Evolutionary conservation across 35 echinoderm and acorn worm genomes (phyloP), one percentile per base, ranked within the genome.

Genomic region (Heliocidaris erythrogramma): DNA sequence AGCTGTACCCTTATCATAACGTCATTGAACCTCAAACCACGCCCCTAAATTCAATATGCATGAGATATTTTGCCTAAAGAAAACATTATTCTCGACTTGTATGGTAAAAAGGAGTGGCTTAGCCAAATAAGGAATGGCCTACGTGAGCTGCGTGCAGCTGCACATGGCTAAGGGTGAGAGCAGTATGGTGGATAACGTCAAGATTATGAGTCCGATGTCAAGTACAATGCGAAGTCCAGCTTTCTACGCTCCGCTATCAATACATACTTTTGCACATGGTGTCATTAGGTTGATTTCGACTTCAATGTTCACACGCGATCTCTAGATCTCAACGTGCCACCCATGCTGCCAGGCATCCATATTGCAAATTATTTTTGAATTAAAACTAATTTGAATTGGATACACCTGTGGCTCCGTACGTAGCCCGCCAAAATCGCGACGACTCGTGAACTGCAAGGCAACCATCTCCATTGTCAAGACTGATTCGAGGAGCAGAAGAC

Each of bases 121-220:
- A 86, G 47, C 97, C 96, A 96, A 94, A 97, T 98, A 86, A 95
- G 97, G 95, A 11, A 30, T 95, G 87, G 95, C 60, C 85, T 96
- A 98, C 97, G 97, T 98, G 97, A 86, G 87, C 85, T 95, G 95
- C 96, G 96, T 97, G 96, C 31, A 87, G 7, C 31, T 35, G 30
- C 87, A 89, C 87, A 89, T 89, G 87, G 87, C 87, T 9, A 89
- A 48, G 47, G 27, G 65, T 78, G 65, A 21, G 17, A 78, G 65
- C 65, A 78, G 65, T 47, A 89, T 47, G 87, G 87, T 47, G 11
- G 47, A 89, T 89, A 32, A 48, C 18, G 87, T 32, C 87, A 89
- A 89, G 87, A 48, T 48, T 32, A 89, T 89, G 30, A 89, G 21
- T 31, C 87, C 87, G 6, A 89, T 47, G 87, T 89, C 87, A 89